Base-by-base conservation (phyloP, 2,888 invertebrate genomes). In the Cinara cedri region DNA sequence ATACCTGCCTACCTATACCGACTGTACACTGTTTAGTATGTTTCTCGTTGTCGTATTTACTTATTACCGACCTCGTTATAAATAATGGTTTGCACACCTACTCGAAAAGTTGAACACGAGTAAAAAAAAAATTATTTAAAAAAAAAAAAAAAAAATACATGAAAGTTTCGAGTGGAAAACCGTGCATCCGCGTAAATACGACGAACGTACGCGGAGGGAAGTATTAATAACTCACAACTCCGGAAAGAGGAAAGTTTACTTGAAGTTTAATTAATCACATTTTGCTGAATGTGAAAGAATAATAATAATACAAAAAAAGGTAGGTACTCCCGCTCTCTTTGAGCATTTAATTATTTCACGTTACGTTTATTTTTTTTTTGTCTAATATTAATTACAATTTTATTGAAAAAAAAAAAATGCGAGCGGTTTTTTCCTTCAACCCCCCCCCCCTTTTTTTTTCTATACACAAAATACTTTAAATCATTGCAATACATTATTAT, bases 261-360 rank as follows among this genome's bases (percentile, higher is more conserved):
- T 75, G 74, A 75, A 75, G 63, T 75, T 75, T 75, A 75, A 75
- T 75, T 75, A 75, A 75, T 75, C 74, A 75, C 74, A 65, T 75
- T 34, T 34, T 65, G 63, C 74, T 75, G 65, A 75, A 65, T 75
- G 42, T 51, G 63, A 75, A 75, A 42, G 54, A 65, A n/a, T n/a
- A n/a, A n/a, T n/a, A n/a, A n/a, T n/a, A 75, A 75, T 75, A 24
- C 44, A 72, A 74, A 19, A 62, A 62, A 34, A 62, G 26, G 42
- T n/a, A 74, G 42, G 74, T 63, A 63, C 21, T 51, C 74, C 34
- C 34, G 34, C 6, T 34, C 34, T 63, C 54, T 63, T 75, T 24
- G 34, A 65, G 74, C 44, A 42, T 75, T 75, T 75, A 75, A 75
- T 75, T 65, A 75, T 75, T 72, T 72, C 60, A 26, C 60, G 46